Base-by-base conservation (phyloP, 2,888 invertebrate species). In the Leucozona laternaria region DNA sequence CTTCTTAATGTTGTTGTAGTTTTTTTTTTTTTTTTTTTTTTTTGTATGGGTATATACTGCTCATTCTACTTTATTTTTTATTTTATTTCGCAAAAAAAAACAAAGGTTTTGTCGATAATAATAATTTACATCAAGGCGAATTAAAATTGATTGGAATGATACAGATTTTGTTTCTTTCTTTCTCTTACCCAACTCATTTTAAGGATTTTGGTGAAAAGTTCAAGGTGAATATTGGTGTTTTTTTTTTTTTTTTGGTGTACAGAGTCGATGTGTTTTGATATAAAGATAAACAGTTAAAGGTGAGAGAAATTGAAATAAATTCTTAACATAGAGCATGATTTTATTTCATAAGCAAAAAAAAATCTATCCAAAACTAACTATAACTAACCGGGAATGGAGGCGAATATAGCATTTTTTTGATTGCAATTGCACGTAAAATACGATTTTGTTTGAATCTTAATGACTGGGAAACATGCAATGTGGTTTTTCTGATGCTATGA, bases 31-130 rank as follows among this genome's bases (percentile, higher is more conserved):
- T 17, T 40, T 13, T 13, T 0, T 64, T 55, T 25, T 28, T 60
- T 17, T 40, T 13, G 7, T 0, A 20, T 25, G 48, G 45, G 4
- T 34, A 31, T 66, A 31, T 13, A 31, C 31, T 64, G 37, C 31
- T 64, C 64, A 17, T 25, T 64, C 45, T 45, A 45, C 43, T 64
- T 64, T 43, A n/a, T n/a, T n/a, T 43, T 20, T 45, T 13, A 31
- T 64, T 48, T 20, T n/a, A 22, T 31, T 34, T 55, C 5, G 28
- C 20, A 58, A 40, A 20, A 28, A 20, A 57, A 28, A 20, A 17
- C 31, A 55, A 50, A 31, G 31, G 75, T 75, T 75, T 75, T 75
- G 55, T 75, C 75, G 75, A 75, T 75, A 75, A 45, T 20, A 53
- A n/a, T 31, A 15, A 43, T 62, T 22, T 28, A 57, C 7, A 28